Conservation (phyloP, 2,888 invertebrate genomes). For the Allygus modestus region DNA sequence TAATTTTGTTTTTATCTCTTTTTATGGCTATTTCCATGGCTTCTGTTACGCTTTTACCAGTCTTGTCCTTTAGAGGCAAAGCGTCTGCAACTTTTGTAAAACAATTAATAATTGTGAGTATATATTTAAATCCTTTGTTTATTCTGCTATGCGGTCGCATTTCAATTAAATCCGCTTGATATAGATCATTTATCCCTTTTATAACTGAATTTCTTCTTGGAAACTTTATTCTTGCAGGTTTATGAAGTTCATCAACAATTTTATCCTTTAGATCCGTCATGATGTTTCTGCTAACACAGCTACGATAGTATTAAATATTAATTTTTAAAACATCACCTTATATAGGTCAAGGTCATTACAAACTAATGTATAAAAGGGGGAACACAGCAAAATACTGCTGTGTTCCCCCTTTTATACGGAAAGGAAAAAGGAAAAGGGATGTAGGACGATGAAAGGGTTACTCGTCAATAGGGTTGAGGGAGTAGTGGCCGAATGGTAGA, state of each 20-base stretch:
- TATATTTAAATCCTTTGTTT: conserved; percentile 52
- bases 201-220: conserved; percentile 34
- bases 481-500: conserved; percentile 48
- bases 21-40: conserved; percentile 42
- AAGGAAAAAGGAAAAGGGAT: no score
- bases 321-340: background rate
- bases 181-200: conserved; percentile 61
- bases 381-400: background rate
- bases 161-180: conserved; percentile 63
- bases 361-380: background rate
- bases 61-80: conserved; percentile 59
- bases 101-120: conserved; percentile 53
- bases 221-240: conserved; percentile 54
- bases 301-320: no score
- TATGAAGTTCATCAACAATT: conserved; percentile 62
- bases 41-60: conserved; percentile 16
- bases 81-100: conserved; percentile 53
- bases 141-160: conserved; percentile 40
- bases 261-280: conserved; percentile 1
- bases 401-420: background rate
- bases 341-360: conserved; percentile 10
- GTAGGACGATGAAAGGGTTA: no score
- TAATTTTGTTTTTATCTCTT: conserved; percentile 31
- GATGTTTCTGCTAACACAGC: no score
- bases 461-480: background rate